A percentile compares a stretch with the other conserved stretches of the same genome.
Conservation (phyloP, 2,797 vertebrate species). For the Balearica regulorum region DNA sequence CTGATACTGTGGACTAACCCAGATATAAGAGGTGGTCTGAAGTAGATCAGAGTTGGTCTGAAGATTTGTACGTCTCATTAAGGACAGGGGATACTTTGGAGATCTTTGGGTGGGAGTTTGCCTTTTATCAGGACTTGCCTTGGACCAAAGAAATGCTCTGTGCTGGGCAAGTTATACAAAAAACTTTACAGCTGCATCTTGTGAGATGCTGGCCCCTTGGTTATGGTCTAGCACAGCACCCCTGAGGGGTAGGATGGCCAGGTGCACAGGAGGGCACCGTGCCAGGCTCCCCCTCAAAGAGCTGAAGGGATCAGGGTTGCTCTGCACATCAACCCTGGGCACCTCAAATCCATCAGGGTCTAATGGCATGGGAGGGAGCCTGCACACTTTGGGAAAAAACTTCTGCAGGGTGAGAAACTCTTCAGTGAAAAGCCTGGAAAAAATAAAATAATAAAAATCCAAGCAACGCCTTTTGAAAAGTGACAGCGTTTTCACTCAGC, state of each 20-base stretch:
- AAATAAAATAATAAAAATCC: neutral
- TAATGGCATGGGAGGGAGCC: neutral
- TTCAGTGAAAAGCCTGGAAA: neutral
- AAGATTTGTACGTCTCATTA: neutral
- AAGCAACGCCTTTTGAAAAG: neutral
- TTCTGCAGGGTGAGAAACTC: neutral
- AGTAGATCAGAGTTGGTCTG: neutral
- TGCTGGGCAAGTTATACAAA: neutral
- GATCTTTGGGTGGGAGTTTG: neutral
- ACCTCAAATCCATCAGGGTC: neutral
- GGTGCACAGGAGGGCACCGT: neutral
- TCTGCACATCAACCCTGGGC: neutral
- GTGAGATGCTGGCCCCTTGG: neutral
- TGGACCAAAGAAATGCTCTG: neutral
- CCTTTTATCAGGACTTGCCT: neutral
- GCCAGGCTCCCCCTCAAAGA: neutral
- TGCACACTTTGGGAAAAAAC: neutral
- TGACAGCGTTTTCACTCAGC: neutral
- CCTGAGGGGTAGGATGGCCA: accelerated
- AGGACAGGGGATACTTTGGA: neutral
- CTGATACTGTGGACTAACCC: neutral
- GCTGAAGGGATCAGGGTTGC: neutral
- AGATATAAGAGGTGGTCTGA: neutral
- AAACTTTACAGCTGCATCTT: neutral
- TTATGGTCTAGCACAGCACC: neutral